A percentile compares a stretch with the other conserved stretches of the same genome.
Evolutionary conservation across 2,888 invertebrate species (phyloP).

Genomic region (Arenicola marina): DNA sequence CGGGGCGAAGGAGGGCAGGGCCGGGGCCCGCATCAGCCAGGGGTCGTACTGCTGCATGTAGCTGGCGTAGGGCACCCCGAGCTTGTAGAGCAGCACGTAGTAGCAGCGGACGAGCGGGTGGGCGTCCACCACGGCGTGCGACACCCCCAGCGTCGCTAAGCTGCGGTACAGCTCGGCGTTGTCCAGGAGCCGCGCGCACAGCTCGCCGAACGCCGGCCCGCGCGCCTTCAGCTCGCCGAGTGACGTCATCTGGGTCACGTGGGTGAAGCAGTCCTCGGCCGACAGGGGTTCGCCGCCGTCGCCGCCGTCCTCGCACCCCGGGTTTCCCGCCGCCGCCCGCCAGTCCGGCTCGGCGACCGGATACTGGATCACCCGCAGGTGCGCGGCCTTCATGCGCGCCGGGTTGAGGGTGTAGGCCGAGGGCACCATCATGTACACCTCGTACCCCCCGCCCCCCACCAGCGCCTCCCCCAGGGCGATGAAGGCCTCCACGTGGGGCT

Average conservation of each 20-base stretch:
- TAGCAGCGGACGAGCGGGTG: conserved; percentile 15
- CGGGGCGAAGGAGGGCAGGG: conserved; percentile 23
- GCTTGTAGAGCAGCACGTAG: conserved; percentile 15
- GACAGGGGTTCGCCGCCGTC: neutral
- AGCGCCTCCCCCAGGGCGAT: neutral
- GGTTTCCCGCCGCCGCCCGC: neutral
- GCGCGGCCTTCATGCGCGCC: neutral
- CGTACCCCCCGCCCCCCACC: neutral
- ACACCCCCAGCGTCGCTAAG: neutral
- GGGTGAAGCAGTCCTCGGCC: neutral
- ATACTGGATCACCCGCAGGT: neutral
- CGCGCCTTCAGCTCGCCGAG: neutral
- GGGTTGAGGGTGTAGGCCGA: neutral
- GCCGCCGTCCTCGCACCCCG: no score
- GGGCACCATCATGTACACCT: neutral
- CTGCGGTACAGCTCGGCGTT: neutral
- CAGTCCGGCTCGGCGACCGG: neutral
- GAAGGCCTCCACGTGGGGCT: neutral
- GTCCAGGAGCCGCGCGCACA: neutral
- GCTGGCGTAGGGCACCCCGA: conserved; percentile 18
- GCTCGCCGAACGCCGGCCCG: neutral
- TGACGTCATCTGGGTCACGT: neutral
- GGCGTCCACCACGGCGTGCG: conserved; percentile 18
- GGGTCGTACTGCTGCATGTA: conserved; percentile 17
- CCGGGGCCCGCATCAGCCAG: conserved; percentile 21